These are phyloP conservation scores for Picathartes gymnocephalus DNA, from an alignment of 2,113 vertebrate species.

Conservation along the genomic window DNA sequence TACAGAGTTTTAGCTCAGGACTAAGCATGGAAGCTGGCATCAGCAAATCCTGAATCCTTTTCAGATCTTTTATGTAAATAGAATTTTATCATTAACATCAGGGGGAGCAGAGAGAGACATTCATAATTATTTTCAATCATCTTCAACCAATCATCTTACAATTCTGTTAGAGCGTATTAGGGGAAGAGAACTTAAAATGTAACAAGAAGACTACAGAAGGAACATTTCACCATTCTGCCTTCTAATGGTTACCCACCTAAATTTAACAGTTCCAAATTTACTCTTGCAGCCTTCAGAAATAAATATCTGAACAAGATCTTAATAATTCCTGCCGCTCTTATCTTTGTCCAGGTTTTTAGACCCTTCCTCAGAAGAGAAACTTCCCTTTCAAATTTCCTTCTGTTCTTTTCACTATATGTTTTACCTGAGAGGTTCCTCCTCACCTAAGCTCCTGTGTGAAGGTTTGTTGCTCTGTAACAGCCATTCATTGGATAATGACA, in stretches of 20 bases:
- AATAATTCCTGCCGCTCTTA: not conserved
- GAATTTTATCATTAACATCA: not conserved
- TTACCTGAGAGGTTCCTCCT: not conserved
- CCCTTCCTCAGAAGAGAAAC: not conserved
- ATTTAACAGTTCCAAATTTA: not conserved
- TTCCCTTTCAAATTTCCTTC: not conserved
- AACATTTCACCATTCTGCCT: not conserved
- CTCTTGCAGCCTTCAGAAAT: not conserved
- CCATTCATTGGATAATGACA: not conserved
- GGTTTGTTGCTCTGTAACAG: not conserved
- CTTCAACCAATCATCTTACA: not conserved
- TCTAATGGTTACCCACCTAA: not conserved
- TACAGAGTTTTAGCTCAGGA: not conserved
- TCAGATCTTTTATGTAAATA: not conserved
- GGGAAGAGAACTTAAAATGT: not conserved
- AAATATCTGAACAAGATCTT: not conserved
- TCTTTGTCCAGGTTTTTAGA: not conserved
- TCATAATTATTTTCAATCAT: not conserved
- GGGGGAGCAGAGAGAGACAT: accelerated
- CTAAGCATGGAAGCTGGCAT: not conserved
- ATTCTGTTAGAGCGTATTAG: not conserved
- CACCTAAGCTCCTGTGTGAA: not conserved
- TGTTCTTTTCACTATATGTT: not conserved
- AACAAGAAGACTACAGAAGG: not conserved
- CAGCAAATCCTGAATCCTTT: not conserved